Conservation (phyloP, 2,888 invertebrate genomes). For the Heteromyza rotundicornis region DNA sequence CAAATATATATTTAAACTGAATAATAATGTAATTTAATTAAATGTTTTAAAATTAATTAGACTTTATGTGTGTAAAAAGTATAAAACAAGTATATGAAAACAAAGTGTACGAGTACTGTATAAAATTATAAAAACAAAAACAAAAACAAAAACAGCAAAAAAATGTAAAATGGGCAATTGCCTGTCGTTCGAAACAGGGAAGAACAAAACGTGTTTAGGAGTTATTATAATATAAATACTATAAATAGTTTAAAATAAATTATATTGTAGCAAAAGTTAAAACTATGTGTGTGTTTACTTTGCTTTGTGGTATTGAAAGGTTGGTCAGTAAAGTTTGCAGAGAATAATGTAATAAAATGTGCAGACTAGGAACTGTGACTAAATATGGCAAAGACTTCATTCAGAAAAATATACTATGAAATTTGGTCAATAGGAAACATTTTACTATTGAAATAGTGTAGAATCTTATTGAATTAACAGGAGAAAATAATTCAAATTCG, state of each 20-base stretch:
- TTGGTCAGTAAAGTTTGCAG: no score
- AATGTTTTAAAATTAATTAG: background rate
- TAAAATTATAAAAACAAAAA: slow-evolving; percentile 14
- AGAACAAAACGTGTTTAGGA: slow-evolving; percentile 23
- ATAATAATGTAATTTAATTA: background rate
- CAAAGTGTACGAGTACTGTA: slow-evolving; percentile 17
- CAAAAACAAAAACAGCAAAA: slow-evolving; percentile 3
- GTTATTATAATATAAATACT: no score
- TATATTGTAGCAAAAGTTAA: slow-evolving; percentile 53
- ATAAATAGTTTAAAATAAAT: slow-evolving; percentile 41
- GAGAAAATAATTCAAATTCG: no score
- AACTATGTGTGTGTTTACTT: background rate
- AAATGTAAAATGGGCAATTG: background rate
- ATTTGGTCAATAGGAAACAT: no score
- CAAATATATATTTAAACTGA: slow-evolving; percentile 8
- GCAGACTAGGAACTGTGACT: no score
- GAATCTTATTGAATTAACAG: no score
- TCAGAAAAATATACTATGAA: no score
- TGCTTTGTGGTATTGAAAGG: no score
- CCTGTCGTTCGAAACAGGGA: slow-evolving; percentile 33
- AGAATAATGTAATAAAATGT: no score
- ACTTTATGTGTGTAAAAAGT: background rate
- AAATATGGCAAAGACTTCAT: no score
- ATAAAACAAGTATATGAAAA: slow-evolving; percentile 26
- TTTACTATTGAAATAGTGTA: no score